Base-by-base conservation (phyloP, 2,113 vertebrate species). In the Lagopus leucura region DNA sequence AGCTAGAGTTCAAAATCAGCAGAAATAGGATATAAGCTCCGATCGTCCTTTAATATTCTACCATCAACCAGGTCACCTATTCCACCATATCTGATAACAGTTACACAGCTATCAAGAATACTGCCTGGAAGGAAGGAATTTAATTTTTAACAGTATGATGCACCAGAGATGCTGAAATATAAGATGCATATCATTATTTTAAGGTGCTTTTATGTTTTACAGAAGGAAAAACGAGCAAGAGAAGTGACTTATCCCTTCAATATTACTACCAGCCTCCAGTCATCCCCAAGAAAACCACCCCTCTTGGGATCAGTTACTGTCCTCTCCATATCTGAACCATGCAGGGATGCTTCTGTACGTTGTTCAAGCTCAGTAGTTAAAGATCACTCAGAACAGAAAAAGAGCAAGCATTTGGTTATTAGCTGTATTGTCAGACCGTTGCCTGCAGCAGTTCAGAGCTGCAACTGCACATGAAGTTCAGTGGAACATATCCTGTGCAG, bases 1-100 rank as follows among this genome's bases (percentile, higher is more conserved):
- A 87, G 73, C 38, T 17, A 10, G 72, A 75, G 42, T 11, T 85
- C 67, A 91, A 58, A 85, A 79, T 81, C 77, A 93, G 88, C 89
- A 97, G 83, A 94, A 94, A 94, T 2, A 54, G 43, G 84, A 93
- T 73, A 63, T 0, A 45, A 74, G 28, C 18, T 48, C 58, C 65
- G 54, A 89, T 61, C 24, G 79, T 19, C 70, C 89, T 90, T 76
- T 80, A 82, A 72, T 24, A 90, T 40, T n/a, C 45, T 18, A 61
- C 36, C 63, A 92, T 34, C 74, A 78, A 14, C 3, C 38, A 93
- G 55, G 82, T 95, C 82, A 86, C n/a, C 58, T 43, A 38, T 19
- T 58, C 57, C 11, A 2, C 48, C 57, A 60, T 60, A 9, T 36
- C 69, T 85, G 88, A 64, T 36, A 78, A 16, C 28, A 40, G 63